Conservation (phyloP, 2,113 vertebrate genomes). For the Gadus chalcogrammus region DNA sequence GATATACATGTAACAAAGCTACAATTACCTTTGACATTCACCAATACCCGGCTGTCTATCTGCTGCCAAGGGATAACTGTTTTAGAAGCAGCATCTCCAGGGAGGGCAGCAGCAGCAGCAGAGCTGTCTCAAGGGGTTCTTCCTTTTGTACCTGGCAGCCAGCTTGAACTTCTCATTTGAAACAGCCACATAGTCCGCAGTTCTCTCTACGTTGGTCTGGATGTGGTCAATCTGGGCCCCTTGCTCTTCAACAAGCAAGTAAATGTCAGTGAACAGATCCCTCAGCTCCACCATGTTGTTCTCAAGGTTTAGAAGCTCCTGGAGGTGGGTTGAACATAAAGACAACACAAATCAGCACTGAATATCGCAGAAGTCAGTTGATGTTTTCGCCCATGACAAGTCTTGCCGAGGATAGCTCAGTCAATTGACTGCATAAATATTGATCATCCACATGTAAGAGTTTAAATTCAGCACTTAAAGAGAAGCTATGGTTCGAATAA, state of each 20-base stretch:
- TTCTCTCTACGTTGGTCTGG: slow-evolving; percentile 80
- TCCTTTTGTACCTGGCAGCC: slow-evolving; percentile 84
- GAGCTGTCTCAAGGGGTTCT: slow-evolving; percentile 80
- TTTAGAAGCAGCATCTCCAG: slow-evolving; percentile 67
- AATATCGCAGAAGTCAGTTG: no score
- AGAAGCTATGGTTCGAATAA: no score
- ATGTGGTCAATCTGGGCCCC: slow-evolving; percentile 85
- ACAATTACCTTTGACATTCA: neutral
- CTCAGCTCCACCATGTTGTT: slow-evolving; percentile 88
- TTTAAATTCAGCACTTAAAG: no score
- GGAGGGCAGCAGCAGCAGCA: slow-evolving; percentile 91
- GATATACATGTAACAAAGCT: no score
- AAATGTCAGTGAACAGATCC: slow-evolving; percentile 88
- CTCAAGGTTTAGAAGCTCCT: slow-evolving; percentile 86
- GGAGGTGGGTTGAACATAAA: neutral
- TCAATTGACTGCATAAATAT: no score
- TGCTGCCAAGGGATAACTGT: slow-evolving; percentile 22
- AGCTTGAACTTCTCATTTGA: slow-evolving; percentile 86
- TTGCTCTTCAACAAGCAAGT: slow-evolving; percentile 87
- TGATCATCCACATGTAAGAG: no score
- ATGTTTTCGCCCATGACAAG: no score
- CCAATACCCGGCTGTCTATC: neutral
- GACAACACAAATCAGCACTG: no score
- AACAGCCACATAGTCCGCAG: slow-evolving; percentile 81
- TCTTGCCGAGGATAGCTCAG: no score